These are phyloP conservation scores for Sciaenops ocellatus DNA, from an alignment of 2,797 vertebrate genomes.

Conservation along the genomic window DNA sequence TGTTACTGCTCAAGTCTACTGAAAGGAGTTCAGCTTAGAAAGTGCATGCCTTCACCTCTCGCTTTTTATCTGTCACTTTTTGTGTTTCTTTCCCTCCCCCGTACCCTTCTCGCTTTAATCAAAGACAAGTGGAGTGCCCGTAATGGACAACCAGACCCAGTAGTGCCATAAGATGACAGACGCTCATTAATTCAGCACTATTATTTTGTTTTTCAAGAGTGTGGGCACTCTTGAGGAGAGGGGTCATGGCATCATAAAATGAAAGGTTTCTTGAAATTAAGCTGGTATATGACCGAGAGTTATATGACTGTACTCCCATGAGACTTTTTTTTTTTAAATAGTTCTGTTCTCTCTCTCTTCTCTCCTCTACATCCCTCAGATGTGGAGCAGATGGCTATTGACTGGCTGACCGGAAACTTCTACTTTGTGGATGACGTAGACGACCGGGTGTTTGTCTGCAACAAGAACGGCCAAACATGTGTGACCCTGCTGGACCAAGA, in stretches of 20 bases:
- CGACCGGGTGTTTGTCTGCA: slow-evolving; percentile 97
- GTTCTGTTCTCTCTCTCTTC: slow-evolving; percentile 7
- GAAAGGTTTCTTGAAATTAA: slow-evolving; percentile 35
- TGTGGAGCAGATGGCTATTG: slow-evolving; percentile 98
- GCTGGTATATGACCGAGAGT: slow-evolving; percentile 16
- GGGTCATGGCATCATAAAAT: slow-evolving; percentile 28
- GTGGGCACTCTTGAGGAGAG: slow-evolving; percentile 11
- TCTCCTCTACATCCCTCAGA: slow-evolving; percentile 79
- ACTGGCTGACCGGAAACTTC: slow-evolving; percentile 99
- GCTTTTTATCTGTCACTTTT: slow-evolving; percentile 28
- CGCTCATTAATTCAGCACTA: slow-evolving; percentile 29
- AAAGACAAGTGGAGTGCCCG: slow-evolving; percentile 25
- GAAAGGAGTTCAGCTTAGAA: slow-evolving; percentile 17
- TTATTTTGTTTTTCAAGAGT: slow-evolving; percentile 29
- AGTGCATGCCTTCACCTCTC: slow-evolving; percentile 24
- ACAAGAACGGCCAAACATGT: slow-evolving; percentile 93
- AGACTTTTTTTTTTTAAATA: slow-evolving; percentile 8
- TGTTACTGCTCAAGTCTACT: neutral
- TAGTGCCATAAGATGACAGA: slow-evolving; percentile 23
- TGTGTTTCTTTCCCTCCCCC: slow-evolving; percentile 7
- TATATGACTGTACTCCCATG: slow-evolving; percentile 10
- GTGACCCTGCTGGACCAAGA: slow-evolving; percentile 96
- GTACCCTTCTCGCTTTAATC: slow-evolving; percentile 11
- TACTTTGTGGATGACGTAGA: slow-evolving; percentile 98
- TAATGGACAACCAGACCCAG: slow-evolving; percentile 28